These are phyloP conservation scores for Microplitis mediator DNA, from an alignment of 1,140 invertebrate species.

Conservation along the genomic window DNA sequence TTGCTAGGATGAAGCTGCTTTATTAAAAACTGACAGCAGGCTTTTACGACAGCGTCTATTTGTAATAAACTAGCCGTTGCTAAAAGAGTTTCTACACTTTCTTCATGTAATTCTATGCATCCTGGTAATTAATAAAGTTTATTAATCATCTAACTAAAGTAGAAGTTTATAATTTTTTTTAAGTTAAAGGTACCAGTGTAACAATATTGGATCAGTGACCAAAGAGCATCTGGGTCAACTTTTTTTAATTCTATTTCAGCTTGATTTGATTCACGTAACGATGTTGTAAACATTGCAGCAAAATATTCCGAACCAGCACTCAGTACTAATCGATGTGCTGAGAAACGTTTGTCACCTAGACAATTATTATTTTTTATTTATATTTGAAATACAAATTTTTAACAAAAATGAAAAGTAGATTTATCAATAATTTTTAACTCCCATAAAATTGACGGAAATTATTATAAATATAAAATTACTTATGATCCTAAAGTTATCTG, in stretches of 20 bases:
- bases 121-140: constrained; percentile 51
- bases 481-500: too few species aligned
- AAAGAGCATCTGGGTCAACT: constrained; percentile 84
- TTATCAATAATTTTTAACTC: neutral
- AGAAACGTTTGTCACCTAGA: constrained; percentile 66
- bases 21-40: constrained; percentile 87
- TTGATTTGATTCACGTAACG: constrained; percentile 82
- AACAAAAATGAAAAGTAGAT: constrained; percentile 21
- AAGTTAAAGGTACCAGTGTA: constrained; percentile 72
- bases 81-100: constrained; percentile 84
- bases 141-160: neutral
- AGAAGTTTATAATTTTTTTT: too few species aligned
- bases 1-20: constrained; percentile 94
- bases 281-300: constrained; percentile 92
- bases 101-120: constrained; percentile 77
- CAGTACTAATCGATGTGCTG: constrained; percentile 77
- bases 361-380: constrained; percentile 9
- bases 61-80: constrained; percentile 87
- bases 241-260: constrained; percentile 82
- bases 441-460: too few species aligned
- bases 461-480: too few species aligned
- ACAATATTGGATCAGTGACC: constrained; percentile 83
- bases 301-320: constrained; percentile 93
- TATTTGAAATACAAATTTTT: constrained; percentile 35
- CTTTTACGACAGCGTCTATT: constrained; percentile 84